Conservation (phyloP, 2,797 vertebrate genomes). For the Melanotaenia pygmaea region DNA sequence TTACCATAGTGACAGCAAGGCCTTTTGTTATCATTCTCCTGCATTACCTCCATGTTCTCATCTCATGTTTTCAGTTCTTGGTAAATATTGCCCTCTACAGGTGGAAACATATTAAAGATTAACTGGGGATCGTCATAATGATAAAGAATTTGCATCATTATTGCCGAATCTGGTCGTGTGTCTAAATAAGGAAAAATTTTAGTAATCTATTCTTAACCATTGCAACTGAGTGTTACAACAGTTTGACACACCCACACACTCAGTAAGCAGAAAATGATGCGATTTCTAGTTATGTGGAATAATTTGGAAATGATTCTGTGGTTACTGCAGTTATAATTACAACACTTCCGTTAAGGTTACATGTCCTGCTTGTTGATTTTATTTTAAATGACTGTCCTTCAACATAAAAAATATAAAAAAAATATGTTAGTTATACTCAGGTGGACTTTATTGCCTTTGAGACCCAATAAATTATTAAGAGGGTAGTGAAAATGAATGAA, state of each 20-base stretch:
- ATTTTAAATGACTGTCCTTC: background rate
- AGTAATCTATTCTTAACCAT: background rate
- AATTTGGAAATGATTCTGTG: background rate
- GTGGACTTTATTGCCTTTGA: background rate
- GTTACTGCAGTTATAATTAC: background rate
- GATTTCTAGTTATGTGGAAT: background rate
- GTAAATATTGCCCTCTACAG: constrained; percentile 53
- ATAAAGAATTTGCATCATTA: background rate
- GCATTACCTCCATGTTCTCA: background rate
- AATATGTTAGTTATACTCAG: background rate
- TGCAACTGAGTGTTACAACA: background rate
- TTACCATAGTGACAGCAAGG: background rate
- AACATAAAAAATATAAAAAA: background rate
- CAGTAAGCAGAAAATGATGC: background rate
- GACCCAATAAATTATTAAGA: background rate
- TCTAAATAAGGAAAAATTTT: background rate
- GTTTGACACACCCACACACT: background rate
- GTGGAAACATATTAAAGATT: constrained; percentile 8
- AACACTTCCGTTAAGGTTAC: background rate
- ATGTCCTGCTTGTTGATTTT: background rate
- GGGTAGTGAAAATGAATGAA: constrained; percentile 26
- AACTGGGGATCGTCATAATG: background rate
- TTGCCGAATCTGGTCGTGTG: background rate
- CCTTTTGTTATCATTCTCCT: background rate
- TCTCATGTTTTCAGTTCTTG: background rate